These are phyloP conservation scores for Drosophila athabasca DNA, from an alignment of 1,140 invertebrate species.

Conservation along the genomic window DNA sequence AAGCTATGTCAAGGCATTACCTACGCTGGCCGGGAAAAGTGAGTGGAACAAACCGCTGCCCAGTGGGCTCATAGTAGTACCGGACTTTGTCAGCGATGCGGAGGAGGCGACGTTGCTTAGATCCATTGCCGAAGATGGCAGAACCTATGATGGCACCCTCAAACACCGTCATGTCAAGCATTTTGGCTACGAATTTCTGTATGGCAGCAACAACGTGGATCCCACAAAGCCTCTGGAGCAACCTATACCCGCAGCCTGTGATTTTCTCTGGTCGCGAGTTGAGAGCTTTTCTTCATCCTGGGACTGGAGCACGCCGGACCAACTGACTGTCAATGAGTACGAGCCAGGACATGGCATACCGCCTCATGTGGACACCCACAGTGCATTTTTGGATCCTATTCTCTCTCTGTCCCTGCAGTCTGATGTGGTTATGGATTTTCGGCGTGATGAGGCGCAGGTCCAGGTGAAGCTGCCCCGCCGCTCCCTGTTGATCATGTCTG, in stretches of 20 bases:
- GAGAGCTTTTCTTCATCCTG: conserved; percentile 74
- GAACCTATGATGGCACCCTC: conserved; percentile 84
- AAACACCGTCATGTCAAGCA: conserved; percentile 96
- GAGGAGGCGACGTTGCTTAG: conserved; percentile 89
- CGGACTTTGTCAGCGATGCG: conserved; percentile 89
- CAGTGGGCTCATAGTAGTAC: conserved; percentile 89
- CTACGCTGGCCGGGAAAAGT: conserved; percentile 53
- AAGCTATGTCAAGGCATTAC: conserved; percentile 83
- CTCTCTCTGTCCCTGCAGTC: conserved; percentile 94
- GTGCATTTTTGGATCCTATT: conserved; percentile 95
- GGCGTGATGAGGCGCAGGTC: conserved; percentile 86
- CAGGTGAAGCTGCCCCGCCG: conserved; percentile 89
- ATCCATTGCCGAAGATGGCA: conserved; percentile 84
- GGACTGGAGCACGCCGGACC: conserved; percentile 88
- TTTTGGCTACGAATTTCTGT: conserved; percentile 97
- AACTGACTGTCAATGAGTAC: conserved; percentile 97
- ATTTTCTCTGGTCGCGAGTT: conserved; percentile 88
- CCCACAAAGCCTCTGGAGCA: conserved; percentile 87
- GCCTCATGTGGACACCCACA: conserved; percentile 97
- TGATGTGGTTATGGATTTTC: conserved; percentile 95
- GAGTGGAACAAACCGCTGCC: conserved; percentile 84
- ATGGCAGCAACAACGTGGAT: conserved; percentile 95
- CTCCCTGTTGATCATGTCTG: conserved; percentile 93
- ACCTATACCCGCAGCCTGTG: conserved; percentile 89
- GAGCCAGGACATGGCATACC: conserved; percentile 97